A percentile compares a stretch with the other conserved stretches of the same genome.
Evolutionary conservation across 1,140 invertebrate genomes (phyloP).

Genomic region (Drosophila mojavensis): DNA sequence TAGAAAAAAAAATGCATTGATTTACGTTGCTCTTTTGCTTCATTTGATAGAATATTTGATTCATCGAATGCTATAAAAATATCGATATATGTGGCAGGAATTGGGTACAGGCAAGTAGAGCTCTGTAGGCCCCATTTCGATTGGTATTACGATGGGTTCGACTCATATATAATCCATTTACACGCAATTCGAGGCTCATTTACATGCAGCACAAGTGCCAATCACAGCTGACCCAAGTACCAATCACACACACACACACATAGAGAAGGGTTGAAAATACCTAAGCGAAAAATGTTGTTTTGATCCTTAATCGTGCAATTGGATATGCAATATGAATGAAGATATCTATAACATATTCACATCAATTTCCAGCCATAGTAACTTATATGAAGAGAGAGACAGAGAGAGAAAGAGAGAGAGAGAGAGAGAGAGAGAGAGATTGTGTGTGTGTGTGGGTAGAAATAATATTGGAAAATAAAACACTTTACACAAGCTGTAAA

Average conservation of each 20-base stretch:
- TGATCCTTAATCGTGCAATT: conserved; percentile 20
- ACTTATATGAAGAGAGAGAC: background rate
- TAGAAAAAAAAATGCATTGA: background rate
- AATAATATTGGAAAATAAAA: conserved; percentile 42
- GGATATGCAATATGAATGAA: conserved; percentile 39
- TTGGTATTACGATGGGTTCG: conserved; percentile 6
- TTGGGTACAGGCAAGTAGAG: too few species aligned
- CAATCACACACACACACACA: conserved; percentile 8
- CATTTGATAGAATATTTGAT: background rate
- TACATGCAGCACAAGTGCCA: conserved; percentile 9
- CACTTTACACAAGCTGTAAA: conserved; percentile 42
- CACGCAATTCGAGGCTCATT: conserved; percentile 14
- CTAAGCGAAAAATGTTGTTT: conserved; percentile 15
- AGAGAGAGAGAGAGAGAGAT: background rate
- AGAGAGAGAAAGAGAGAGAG: background rate
- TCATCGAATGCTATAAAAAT: background rate
- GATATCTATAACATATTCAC: conserved; percentile 37
- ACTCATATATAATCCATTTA: conserved; percentile 1
- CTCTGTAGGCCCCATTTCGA: background rate
- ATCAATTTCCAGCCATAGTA: conserved; percentile 44
- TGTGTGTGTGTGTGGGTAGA: background rate
- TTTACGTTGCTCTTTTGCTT: too few species aligned
- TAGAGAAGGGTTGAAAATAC: background rate
- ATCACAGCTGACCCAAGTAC: conserved; percentile 9
- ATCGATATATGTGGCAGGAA: too few species aligned